Conservation (phyloP, 2,113 vertebrate species). For the Mastomys coucha region DNA sequence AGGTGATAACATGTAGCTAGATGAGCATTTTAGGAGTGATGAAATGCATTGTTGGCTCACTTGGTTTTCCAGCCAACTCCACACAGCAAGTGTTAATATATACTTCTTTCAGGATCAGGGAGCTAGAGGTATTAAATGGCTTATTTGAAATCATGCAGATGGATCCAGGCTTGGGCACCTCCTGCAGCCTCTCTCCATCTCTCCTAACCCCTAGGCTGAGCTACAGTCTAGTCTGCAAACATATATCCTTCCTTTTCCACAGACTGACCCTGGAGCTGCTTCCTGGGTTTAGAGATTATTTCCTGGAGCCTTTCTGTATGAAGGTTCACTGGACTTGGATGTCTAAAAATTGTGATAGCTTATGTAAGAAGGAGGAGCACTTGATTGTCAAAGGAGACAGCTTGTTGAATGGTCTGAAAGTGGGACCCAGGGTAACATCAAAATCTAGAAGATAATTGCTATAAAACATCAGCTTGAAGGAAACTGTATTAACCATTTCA, state of each 20-base stretch:
- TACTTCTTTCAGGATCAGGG: neutral
- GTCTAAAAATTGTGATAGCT: neutral
- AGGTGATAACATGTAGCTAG: conserved; percentile 12
- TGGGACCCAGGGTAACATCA: neutral
- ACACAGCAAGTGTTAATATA: neutral
- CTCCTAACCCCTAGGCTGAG: neutral
- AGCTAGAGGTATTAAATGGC: neutral
- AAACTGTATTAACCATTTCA: neutral
- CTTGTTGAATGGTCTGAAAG: neutral
- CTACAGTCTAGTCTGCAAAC: neutral
- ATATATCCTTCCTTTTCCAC: neutral
- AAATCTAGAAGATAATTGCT: neutral
- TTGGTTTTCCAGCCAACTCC: neutral
- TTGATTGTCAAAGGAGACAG: neutral
- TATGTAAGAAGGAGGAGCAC: neutral
- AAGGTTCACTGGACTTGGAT: neutral
- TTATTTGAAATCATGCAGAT: neutral
- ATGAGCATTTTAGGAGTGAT: neutral
- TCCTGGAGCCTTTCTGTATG: neutral
- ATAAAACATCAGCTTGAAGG: neutral
- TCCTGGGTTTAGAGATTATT: neutral
- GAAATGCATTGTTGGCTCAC: neutral
- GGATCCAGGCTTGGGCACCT: neutral
- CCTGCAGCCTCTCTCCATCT: neutral
- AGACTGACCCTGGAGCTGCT: neutral